phyloP scores from a whole-genome alignment of 2,888 invertebrate species.

The Spodoptera picta region DNA sequence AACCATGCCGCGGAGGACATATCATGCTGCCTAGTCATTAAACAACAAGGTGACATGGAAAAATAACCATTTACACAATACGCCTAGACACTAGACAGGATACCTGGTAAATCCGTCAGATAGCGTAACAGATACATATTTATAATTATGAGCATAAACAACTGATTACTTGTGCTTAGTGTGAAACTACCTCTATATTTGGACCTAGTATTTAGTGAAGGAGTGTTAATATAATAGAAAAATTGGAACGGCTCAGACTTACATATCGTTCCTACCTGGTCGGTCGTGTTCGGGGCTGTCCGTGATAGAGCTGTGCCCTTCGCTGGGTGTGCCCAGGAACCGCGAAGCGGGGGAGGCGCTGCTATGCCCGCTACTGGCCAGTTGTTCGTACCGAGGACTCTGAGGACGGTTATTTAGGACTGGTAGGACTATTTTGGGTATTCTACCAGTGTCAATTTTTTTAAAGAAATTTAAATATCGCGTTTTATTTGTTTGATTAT shows the following conservation, averaged over 20 bases:
- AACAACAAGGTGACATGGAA: conserved; percentile 25
- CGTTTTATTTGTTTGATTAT: too few species aligned
- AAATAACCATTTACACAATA: conserved; percentile 34
- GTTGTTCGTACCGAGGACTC: conserved; percentile 86
- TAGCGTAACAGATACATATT: conserved; percentile 32
- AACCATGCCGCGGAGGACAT: conserved; percentile 62
- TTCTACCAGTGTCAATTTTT: conserved; percentile 10
- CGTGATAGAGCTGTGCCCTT: conserved; percentile 79
- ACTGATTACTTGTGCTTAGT: conserved; percentile 44
- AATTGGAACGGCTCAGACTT: conserved; percentile 87
- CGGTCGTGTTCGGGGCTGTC: conserved; percentile 83
- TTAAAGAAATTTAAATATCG: too few species aligned
- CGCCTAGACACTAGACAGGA: conserved; percentile 29
- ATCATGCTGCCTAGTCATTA: conserved; percentile 57
- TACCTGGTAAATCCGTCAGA: conserved; percentile 28
- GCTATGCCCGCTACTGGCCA: conserved; percentile 85
- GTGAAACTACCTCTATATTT: conserved; percentile 37
- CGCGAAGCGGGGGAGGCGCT: conserved; percentile 82
- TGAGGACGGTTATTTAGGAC: conserved; percentile 62
- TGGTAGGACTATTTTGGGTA: conserved; percentile 48
- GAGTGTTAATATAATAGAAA: conserved; percentile 71
- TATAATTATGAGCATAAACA: conserved; percentile 35
- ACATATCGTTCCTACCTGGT: conserved; percentile 89
- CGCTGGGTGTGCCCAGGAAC: conserved; percentile 80
- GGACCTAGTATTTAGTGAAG: conserved; percentile 47